These are phyloP conservation scores for Micronycteris hirsuta DNA, from an alignment of 2,113 vertebrate genomes.

Conservation along the genomic window DNA sequence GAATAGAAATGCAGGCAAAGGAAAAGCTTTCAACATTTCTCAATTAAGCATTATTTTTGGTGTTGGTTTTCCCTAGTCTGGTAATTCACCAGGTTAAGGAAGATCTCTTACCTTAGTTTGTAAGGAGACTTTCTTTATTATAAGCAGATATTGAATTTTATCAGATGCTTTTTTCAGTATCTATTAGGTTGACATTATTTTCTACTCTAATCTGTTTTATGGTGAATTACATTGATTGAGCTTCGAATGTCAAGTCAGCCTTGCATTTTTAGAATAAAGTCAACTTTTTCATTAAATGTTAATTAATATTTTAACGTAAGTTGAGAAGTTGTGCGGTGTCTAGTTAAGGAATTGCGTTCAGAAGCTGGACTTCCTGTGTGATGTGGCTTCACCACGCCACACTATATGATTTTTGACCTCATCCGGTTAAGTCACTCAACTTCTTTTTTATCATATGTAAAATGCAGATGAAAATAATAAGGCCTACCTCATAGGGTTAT, in stretches of 20 bases:
- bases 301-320: neutral
- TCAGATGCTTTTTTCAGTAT: neutral
- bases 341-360: neutral
- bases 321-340: neutral
- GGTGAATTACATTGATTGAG: neutral
- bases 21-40: neutral
- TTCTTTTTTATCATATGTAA: neutral
- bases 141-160: neutral
- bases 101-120: neutral
- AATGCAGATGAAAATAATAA: neutral
- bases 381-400: neutral
- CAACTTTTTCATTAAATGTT: neutral
- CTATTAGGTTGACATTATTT: neutral
- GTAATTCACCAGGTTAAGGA: neutral
- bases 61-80: neutral
- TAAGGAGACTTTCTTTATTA: neutral
- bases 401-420: neutral
- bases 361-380: neutral
- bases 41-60: neutral
- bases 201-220: neutral
- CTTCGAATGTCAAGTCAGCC: neutral
- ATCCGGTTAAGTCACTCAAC: neutral
- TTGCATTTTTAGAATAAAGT: neutral
- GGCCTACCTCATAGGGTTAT: neutral
- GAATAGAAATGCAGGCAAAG: neutral